These are phyloP conservation scores for Acomys russatus DNA, from an alignment of 2,797 vertebrate genomes.

Conservation along the genomic window DNA sequence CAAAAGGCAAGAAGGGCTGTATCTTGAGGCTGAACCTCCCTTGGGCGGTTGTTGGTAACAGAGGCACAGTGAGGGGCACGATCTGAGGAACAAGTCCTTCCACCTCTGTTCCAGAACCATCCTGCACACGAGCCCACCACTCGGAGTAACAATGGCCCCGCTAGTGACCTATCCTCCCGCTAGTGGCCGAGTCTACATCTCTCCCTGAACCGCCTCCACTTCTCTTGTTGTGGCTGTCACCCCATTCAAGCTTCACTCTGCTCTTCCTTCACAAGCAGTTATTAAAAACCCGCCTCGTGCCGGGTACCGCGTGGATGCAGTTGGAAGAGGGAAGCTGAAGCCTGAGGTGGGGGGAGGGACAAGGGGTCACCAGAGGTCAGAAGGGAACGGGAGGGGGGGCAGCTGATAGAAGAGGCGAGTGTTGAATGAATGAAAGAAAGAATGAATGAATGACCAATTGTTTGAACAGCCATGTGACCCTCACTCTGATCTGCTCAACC, in stretches of 20 bases:
- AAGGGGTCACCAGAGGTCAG: too few species aligned
- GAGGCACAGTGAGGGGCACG: not conserved
- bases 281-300: not conserved
- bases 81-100: not conserved
- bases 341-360: not conserved
- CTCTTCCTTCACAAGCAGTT: not conserved
- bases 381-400: not conserved
- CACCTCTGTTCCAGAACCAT: accelerated
- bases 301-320: too few species aligned
- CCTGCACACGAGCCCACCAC: accelerated
- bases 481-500: not conserved
- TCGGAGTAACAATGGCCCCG: not conserved
- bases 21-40: not conserved
- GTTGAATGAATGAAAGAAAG: not conserved
- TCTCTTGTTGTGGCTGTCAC: not conserved
- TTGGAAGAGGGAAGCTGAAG: not conserved
- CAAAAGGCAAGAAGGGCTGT: not conserved
- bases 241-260: too few species aligned
- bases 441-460: not conserved
- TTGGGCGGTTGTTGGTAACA: not conserved
- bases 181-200: not conserved
- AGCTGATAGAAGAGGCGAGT: not conserved
- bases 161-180: not conserved
- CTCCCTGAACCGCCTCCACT: not conserved
- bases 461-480: not conserved